phyloP scores from a whole-genome alignment of 1,140 invertebrate species.

The Drosophila paulistorum region DNA sequence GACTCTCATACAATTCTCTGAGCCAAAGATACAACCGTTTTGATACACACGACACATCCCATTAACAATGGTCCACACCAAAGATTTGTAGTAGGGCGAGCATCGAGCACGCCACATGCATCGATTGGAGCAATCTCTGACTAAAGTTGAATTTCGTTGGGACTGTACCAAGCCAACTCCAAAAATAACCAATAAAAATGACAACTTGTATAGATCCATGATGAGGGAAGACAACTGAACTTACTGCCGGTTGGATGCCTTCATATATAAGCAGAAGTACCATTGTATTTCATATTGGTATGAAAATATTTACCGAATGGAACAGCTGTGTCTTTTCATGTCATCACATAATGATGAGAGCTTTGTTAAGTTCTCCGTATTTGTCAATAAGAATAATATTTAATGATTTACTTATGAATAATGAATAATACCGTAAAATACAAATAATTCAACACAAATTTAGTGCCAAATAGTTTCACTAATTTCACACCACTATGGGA shows the following conservation, averaged over 20 bases:
- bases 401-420: slow-evolving; percentile 5
- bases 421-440: neutral
- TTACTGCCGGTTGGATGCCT: neutral
- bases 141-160: slow-evolving; percentile 15
- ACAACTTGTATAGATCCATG: slow-evolving; percentile 19
- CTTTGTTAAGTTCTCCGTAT: neutral
- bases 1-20: slow-evolving; percentile 42
- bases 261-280: slow-evolving; percentile 22
- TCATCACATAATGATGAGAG: too few relatives aligned
- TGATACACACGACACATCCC: slow-evolving; percentile 48
- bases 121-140: slow-evolving; percentile 25
- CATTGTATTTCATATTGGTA: slow-evolving; percentile 3
- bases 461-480: too few relatives aligned
- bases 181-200: slow-evolving; percentile 15
- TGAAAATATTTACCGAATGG: neutral
- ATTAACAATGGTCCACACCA: slow-evolving; percentile 43
- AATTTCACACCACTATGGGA: neutral
- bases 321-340: slow-evolving; percentile 15
- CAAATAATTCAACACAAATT: neutral
- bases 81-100: slow-evolving; percentile 36
- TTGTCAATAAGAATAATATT: neutral
- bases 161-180: neutral
- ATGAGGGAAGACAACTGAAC: slow-evolving; percentile 22
- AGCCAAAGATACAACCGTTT: slow-evolving; percentile 50
- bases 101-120: slow-evolving; percentile 32